Base-by-base conservation (phyloP, 1,140 invertebrate genomes). In the Batillaria attramentaria region DNA sequence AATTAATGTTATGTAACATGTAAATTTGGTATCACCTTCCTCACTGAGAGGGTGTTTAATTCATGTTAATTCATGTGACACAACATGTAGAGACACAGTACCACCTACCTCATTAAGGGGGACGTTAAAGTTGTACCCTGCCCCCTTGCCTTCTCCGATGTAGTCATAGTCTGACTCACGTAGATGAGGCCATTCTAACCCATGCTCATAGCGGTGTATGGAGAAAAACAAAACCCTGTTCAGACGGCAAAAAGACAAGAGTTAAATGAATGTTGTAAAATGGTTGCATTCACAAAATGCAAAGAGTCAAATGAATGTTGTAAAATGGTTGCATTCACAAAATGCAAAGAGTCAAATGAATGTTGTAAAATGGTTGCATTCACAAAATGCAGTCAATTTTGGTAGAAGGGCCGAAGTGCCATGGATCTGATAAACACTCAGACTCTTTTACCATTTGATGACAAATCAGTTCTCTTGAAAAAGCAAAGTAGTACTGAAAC, bases 191-290 rank as follows among this genome's bases (percentile, higher is more conserved):
- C 98, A 99, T 91, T 97, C 99, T 72, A 91, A 91, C 2, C 98
- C 98, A 88, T 97, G 90, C 90, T 99, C 96, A 91, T 96, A 99
- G 3, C 98, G 97, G 92, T 99, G 98, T 81, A 99, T 97, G 0
- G 98, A 99, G 91, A 99, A 97, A 90, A 99, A 99, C 13, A 99
- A 91, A 42, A 99, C 97, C 87, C 97, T 97, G 87, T 83, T 93
- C 92, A 83, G 83, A 79, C 41, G 69, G 37, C 72, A 81, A 28
- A 28, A n/a, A n/a, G n/a, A n/a, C n/a, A n/a, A n/a, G n/a, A n/a
- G n/a, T n/a, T n/a, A n/a, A n/a, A n/a, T n/a, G n/a, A n/a, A n/a
- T n/a, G n/a, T n/a, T n/a, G n/a, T n/a, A n/a, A n/a, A n/a, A n/a
- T n/a, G n/a, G n/a, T n/a, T n/a, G n/a, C n/a, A n/a, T n/a, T n/a